A percentile compares a stretch with the other conserved stretches of the same genome.
Conservation (phyloP, 2,888 invertebrate genomes). For the Heliconius ismenius region DNA sequence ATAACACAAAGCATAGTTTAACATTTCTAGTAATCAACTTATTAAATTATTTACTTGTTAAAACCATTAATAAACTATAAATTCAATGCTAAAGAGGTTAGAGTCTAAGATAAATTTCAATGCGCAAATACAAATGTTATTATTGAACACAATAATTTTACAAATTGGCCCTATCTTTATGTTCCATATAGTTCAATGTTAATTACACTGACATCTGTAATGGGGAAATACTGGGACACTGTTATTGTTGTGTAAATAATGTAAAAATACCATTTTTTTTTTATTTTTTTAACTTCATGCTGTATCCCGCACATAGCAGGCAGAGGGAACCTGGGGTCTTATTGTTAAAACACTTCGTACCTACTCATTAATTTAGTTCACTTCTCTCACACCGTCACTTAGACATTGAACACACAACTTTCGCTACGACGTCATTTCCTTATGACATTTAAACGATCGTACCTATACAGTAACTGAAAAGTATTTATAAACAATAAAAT, state of each 20-base stretch:
- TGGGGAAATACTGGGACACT: conserved; percentile 5
- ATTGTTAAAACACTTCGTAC: no score
- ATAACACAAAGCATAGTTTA: background rate
- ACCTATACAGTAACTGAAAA: background rate
- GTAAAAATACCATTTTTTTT: background rate
- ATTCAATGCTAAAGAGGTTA: conserved; percentile 3
- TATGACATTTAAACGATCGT: no score
- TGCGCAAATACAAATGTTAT: conserved; percentile 30
- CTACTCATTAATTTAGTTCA: no score
- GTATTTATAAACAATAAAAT: background rate
- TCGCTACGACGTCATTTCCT: no score
- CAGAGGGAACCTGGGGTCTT: no score
- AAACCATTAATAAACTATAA: background rate
- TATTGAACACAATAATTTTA: conserved; percentile 24
- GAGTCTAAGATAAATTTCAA: conserved; percentile 31
- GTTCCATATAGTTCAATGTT: background rate
- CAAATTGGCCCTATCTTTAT: conserved; percentile 29
- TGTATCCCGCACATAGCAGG: no score
- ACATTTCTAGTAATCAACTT: background rate
- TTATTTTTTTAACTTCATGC: background rate
- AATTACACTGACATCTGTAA: conserved; percentile 1
- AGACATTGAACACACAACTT: no score
- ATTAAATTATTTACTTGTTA: background rate
- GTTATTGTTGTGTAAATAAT: background rate
- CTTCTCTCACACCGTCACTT: no score